Evolutionary conservation across 2,113 vertebrate genomes (phyloP), one percentile per base, ranked within the genome.

Genomic region (Catharus bicknelli): DNA sequence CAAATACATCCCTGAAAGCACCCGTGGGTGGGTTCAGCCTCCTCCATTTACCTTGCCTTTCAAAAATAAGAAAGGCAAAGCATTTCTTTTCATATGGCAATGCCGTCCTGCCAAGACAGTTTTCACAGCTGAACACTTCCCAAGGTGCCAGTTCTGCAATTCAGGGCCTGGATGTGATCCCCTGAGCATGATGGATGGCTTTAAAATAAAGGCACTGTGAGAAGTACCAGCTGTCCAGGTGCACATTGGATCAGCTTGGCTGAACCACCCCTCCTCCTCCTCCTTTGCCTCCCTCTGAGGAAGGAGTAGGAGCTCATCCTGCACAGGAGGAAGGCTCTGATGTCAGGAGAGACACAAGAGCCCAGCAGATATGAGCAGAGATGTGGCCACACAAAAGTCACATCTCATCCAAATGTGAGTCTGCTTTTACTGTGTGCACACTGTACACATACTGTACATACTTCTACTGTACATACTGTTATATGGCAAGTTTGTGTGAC

Each of bases 91-190:
- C 67, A 30, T 26, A 42, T 42, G 73, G 83, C 74, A 91, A 36
- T 62, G 75, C 77, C 92, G 79, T 82, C 87, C 61, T 94, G 94
- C 83, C 79, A 36, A 95, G 85, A 55, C 62, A 83, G 47, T 95
- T 70, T 97, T 97, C 97, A 98, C 95, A 96, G 96, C 92, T 96
- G 97, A 98, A 76, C 88, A 92, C 91, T 62, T 96, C 88, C 95
- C 83, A 88, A 97, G 97, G 94, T 95, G 95, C 96, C 95, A 97
- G 88, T 95, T 96, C 47, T 73, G 97, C 97, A 94, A 91, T 91
- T 94, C 82, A 58, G 86, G 76, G 54, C 82, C 80, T 64, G 79
- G 76, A 86, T 81, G 92, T 57, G 90, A 62, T 90, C 29, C 48
- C 93, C 36, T 4, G 72, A n/a, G 32, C 90, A 82, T 97, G 97